phyloP scores from a whole-genome alignment of 2,888 invertebrate species.

The Rambutsinella grinnellia region DNA sequence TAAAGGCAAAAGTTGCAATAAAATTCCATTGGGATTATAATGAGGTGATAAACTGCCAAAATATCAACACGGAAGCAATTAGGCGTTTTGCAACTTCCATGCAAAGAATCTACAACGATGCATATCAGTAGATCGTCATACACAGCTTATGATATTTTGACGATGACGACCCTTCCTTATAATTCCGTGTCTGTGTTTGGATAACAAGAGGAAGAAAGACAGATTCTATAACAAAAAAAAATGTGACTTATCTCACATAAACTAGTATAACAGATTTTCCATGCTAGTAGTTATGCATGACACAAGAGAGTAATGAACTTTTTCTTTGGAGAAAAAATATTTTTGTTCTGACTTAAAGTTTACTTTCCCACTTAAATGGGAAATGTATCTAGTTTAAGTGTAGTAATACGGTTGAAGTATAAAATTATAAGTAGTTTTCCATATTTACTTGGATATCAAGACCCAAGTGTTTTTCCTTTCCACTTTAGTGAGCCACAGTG shows the following conservation, averaged over 20 bases:
- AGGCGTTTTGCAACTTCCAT: background rate
- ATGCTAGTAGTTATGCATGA: background rate
- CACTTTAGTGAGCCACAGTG: background rate
- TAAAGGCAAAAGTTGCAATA: background rate
- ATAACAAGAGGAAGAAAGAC: background rate
- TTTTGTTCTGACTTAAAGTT: background rate
- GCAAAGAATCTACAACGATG: no score
- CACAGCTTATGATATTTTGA: background rate
- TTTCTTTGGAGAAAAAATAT: background rate
- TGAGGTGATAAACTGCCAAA: conserved; percentile 42
- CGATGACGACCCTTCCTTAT: background rate
- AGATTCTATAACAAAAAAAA: conserved; percentile 2
- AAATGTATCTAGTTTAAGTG: no score
- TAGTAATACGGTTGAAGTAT: background rate
- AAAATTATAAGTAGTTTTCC: background rate
- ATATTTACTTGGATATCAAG: conserved; percentile 22
- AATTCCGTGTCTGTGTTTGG: background rate
- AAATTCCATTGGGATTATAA: conserved; percentile 28
- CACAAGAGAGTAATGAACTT: conserved; percentile 32
- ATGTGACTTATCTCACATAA: conserved; percentile 5
- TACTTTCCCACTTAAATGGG: background rate
- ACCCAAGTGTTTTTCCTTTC: conserved; percentile 24
- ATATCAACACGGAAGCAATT: conserved; percentile 45
- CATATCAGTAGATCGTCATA: background rate
- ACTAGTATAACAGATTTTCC: background rate